Evolutionary conservation across 1,140 invertebrate genomes (phyloP).

Genomic region (Drosophila insularis): DNA sequence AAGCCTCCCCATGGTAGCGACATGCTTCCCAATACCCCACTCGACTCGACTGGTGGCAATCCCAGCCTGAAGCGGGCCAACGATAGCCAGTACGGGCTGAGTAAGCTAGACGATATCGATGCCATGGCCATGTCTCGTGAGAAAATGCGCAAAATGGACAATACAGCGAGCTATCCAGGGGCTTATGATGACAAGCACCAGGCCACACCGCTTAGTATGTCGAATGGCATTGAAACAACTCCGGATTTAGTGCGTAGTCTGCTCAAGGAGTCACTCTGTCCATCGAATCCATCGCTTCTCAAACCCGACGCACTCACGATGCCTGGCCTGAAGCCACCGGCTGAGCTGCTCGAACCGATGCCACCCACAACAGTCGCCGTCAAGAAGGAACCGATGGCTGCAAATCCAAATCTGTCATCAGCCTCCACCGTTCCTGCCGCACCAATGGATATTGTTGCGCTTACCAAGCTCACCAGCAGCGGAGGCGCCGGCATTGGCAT

Average conservation of each 20-base stretch:
- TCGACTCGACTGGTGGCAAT: constrained; percentile 27
- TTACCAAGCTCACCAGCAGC: constrained; percentile 47
- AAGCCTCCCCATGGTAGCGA: constrained; percentile 31
- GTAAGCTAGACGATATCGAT: constrained; percentile 66
- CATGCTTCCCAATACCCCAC: constrained; percentile 33
- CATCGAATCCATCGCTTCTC: constrained; percentile 60
- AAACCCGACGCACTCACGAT: constrained; percentile 69
- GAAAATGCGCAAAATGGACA: constrained; percentile 75
- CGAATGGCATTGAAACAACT: constrained; percentile 80
- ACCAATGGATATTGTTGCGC: constrained; percentile 44
- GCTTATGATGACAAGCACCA: constrained; percentile 60
- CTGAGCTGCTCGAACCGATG: constrained; percentile 68
- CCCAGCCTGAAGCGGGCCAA: constrained; percentile 66
- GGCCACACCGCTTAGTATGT: constrained; percentile 52
- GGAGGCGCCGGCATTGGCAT: neutral
- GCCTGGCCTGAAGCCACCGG: constrained; percentile 69
- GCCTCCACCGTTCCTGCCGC: neutral
- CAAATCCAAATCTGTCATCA: constrained; percentile 15
- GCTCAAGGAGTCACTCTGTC: constrained; percentile 77
- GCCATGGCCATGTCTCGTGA: constrained; percentile 55
- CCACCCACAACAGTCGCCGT: constrained; percentile 36
- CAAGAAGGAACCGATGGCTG: constrained; percentile 50
- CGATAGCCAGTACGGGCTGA: constrained; percentile 62
- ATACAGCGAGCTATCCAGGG: constrained; percentile 32
- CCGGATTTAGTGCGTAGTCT: constrained; percentile 79